phyloP scores from a whole-genome alignment of 1,140 invertebrate species.

The Drosophila pseudoananassae region DNA sequence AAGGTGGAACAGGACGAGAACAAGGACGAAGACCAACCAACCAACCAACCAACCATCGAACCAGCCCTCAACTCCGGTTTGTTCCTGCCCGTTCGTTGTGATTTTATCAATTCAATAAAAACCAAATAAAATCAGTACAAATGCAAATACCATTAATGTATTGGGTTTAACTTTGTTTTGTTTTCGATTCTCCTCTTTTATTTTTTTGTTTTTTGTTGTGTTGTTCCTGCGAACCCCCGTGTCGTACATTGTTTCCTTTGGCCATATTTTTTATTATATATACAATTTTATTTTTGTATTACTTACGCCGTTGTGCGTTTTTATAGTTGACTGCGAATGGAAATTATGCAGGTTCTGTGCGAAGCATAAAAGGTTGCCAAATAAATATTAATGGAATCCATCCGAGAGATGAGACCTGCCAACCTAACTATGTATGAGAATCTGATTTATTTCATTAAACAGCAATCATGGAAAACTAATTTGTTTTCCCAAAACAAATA shows the following conservation, averaged over 20 bases:
- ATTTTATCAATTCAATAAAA: conserved; percentile 84
- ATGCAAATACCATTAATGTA: conserved; percentile 84
- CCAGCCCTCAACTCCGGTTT: conserved; percentile 42
- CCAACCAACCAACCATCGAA: background rate
- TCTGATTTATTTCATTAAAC: conserved; percentile 60
- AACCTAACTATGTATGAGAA: conserved; percentile 38
- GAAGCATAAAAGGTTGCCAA: background rate
- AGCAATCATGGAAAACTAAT: conserved; percentile 59
- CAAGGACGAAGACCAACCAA: conserved; percentile 17
- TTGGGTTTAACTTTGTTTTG: conserved; percentile 82
- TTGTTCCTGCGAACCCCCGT: conserved; percentile 6
- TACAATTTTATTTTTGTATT: conserved; percentile 59
- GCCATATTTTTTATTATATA: conserved; percentile 52
- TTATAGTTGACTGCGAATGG: conserved; percentile 62
- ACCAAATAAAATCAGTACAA: conserved; percentile 83
- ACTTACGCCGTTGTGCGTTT: conserved; percentile 65
- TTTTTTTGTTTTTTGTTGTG: conserved; percentile 4
- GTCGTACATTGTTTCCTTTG: conserved; percentile 34
- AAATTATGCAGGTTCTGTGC: conserved; percentile 17
- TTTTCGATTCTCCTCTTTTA: conserved; percentile 67
- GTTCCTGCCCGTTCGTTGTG: conserved; percentile 48
- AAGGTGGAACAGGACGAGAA: conserved; percentile 31
- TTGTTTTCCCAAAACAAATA: conserved; percentile 57
- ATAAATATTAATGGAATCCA: conserved; percentile 6
- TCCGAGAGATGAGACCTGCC: background rate